phyloP scores from a whole-genome alignment of 2,113 vertebrate genomes.

The Falco punctatus region DNA sequence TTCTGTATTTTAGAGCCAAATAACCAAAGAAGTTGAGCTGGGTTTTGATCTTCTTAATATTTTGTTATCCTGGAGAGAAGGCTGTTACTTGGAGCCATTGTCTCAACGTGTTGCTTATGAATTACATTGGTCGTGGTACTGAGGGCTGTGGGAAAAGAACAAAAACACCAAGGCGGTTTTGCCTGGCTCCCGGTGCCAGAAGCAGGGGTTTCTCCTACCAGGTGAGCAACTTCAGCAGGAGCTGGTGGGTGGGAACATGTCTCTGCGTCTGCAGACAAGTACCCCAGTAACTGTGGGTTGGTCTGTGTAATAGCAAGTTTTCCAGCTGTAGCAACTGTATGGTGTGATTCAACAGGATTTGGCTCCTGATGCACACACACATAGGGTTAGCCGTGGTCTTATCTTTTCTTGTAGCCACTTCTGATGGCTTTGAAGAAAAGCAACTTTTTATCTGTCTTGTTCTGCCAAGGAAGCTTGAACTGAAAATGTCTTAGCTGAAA shows the following conservation, averaged over 20 bases:
- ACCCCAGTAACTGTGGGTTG: background rate
- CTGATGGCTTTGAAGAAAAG: background rate
- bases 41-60: background rate
- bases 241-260: accelerated
- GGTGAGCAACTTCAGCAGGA: background rate
- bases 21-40: background rate
- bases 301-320: background rate
- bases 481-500: background rate
- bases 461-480: background rate
- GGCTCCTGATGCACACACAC: too few relatives aligned
- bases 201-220: background rate
- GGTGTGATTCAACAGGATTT: background rate
- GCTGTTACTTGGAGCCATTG: background rate
- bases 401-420: accelerated
- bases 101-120: background rate
- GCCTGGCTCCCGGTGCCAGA: background rate
- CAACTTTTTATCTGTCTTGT: background rate
- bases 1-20: background rate
- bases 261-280: background rate
- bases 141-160: background rate
- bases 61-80: background rate
- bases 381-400: background rate
- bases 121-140: accelerated
- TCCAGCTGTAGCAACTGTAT: background rate
- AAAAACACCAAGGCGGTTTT: background rate